Evolutionary conservation across 2,113 vertebrate species (phyloP).

Genomic region (Egretta garzetta): DNA sequence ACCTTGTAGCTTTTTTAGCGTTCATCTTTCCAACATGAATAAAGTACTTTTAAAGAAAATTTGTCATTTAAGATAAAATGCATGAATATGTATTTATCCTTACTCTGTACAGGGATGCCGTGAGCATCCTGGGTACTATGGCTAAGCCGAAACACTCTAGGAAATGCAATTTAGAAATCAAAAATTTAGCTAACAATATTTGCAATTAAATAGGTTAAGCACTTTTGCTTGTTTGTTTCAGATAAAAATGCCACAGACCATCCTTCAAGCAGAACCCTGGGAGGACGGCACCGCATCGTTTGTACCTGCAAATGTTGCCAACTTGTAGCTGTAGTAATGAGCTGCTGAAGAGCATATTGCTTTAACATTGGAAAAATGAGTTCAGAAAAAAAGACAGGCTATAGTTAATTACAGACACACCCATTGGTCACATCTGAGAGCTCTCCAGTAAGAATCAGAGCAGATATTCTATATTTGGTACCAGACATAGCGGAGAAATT

Average conservation of each 20-base stretch:
- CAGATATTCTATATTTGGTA: neutral
- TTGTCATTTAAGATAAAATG: neutral
- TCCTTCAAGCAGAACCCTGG: neutral
- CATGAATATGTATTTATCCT: neutral
- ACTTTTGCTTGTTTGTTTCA: neutral
- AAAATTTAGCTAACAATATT: neutral
- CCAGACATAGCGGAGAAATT: neutral
- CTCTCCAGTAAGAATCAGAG: neutral
- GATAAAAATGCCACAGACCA: neutral
- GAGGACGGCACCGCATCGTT: neutral
- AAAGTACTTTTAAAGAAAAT: neutral
- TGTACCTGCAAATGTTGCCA: neutral
- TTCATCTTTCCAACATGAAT: neutral
- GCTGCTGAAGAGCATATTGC: neutral
- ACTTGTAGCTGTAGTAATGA: neutral
- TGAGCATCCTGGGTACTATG: neutral
- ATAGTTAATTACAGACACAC: neutral
- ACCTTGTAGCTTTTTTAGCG: neutral
- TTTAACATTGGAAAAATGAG: neutral
- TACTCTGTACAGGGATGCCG: neutral
- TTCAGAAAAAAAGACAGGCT: neutral
- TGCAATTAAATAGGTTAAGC: neutral
- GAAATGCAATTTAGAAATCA: neutral
- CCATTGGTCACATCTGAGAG: neutral
- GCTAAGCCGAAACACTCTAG: neutral